Percentiles rank a stretch among this genome's conserved stretches.
Conservation (phyloP, 2,888 invertebrate species). For the Brachyopa scutellaris region DNA sequence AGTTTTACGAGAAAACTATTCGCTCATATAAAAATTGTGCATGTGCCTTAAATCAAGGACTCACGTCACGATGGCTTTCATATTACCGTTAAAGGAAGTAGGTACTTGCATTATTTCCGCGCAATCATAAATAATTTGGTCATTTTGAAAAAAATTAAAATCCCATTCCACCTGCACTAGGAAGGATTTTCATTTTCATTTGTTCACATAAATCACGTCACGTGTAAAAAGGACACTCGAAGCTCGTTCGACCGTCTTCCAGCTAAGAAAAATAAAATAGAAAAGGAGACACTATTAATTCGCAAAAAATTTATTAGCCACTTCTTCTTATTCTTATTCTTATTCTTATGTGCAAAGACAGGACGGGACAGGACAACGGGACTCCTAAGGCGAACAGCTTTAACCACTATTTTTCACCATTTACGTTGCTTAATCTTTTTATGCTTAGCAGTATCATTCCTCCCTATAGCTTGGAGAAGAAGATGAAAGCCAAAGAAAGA, state of each 20-base stretch:
- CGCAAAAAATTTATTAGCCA: conserved; percentile 69
- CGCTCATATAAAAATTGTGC: conserved; percentile 27
- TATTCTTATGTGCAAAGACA: conserved; percentile 57
- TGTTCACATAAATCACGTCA: conserved; percentile 69
- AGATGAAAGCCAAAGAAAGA: conserved; percentile 1
- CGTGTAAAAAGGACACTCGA: conserved; percentile 60
- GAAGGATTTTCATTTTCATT: conserved; percentile 71
- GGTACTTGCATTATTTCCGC: conserved; percentile 40
- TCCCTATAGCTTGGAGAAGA: neutral
- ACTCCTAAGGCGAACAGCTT: conserved; percentile 51
- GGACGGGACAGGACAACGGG: no score
- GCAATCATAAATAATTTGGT: conserved; percentile 71
- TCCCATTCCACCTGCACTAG: conserved; percentile 64
- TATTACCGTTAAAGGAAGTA: no score
- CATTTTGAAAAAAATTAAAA: conserved; percentile 64
- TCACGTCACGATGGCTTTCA: no score
- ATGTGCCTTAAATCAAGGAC: conserved; percentile 53
- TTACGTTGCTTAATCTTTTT: conserved; percentile 67
- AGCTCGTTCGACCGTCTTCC: neutral
- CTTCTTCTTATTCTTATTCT: conserved; percentile 69
- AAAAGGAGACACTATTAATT: conserved; percentile 62
- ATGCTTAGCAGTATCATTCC: conserved; percentile 60
- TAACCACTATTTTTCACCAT: conserved; percentile 73
- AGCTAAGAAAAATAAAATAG: neutral
- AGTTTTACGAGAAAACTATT: conserved; percentile 25